Conservation (phyloP, 2,113 vertebrate genomes). For the pig (Sus scrofa) region DNA sequence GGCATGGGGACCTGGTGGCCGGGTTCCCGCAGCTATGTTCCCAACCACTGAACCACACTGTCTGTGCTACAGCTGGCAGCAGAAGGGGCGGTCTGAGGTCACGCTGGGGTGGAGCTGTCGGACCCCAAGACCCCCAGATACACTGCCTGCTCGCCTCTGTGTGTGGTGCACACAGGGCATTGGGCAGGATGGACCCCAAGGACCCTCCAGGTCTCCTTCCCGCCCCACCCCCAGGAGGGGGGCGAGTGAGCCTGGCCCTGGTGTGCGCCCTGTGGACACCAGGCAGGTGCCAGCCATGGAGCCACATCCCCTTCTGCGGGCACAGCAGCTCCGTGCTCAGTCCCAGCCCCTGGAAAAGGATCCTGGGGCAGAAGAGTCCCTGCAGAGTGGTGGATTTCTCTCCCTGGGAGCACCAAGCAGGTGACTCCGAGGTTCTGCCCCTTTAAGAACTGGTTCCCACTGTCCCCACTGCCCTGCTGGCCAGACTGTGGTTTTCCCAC, state of each 20-base stretch:
- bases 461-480: background rate
- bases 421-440: background rate
- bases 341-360: background rate
- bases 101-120: rapidly evolving
- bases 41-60: rapidly evolving
- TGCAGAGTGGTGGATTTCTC: rapidly evolving
- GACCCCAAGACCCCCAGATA: rapidly evolving
- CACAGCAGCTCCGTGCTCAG: background rate
- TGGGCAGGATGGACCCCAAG: background rate
- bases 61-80: rapidly evolving
- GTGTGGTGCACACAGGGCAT: rapidly evolving
- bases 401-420: rapidly evolving
- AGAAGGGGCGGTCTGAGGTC: no score
- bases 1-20: rapidly evolving
- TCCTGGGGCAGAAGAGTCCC: background rate
- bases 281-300: rapidly evolving
- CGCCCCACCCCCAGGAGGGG: no score
- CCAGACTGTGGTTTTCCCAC: background rate
- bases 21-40: no score
- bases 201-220: background rate
- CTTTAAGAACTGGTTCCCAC: background rate
- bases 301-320: background rate
- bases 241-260: background rate
- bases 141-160: background rate
- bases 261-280: background rate